These are phyloP conservation scores for Rhinichthys klamathensis DNA, from an alignment of 2,113 vertebrate genomes.

Conservation along the genomic window DNA sequence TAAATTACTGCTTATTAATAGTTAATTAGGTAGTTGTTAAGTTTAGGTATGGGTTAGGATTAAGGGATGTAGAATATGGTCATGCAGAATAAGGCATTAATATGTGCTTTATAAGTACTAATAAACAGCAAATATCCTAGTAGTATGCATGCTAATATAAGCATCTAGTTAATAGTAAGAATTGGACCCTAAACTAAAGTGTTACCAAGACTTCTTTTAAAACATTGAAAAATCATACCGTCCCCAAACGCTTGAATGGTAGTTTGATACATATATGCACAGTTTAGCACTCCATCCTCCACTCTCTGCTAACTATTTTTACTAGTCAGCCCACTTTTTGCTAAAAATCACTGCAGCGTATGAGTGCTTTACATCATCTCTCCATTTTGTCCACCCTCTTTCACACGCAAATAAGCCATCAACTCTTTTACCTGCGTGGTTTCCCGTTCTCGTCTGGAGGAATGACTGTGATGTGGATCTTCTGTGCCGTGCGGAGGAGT, in stretches of 20 bases:
- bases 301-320: not conserved
- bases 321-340: not conserved
- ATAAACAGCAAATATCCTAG: too few species aligned
- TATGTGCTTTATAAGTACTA: too few species aligned
- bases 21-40: too few species aligned
- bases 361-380: not conserved
- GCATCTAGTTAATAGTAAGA: too few species aligned
- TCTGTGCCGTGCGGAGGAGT: conserved; percentile 82
- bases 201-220: not conserved
- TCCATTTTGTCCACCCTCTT: not conserved
- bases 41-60: too few species aligned
- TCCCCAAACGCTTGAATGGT: not conserved
- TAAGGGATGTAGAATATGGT: too few species aligned
- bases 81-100: too few species aligned
- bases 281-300: not conserved
- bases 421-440: conserved; percentile 81
- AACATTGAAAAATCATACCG: not conserved
- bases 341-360: not conserved
- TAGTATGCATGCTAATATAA: too few species aligned
- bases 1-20: too few species aligned
- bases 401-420: not conserved
- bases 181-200: too few species aligned
- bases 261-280: not conserved
- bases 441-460: conserved; percentile 88
- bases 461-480: conserved; percentile 89